These are phyloP conservation scores for Illadopsis cleaveri DNA, from an alignment of 2,113 vertebrate genomes.

Conservation along the genomic window DNA sequence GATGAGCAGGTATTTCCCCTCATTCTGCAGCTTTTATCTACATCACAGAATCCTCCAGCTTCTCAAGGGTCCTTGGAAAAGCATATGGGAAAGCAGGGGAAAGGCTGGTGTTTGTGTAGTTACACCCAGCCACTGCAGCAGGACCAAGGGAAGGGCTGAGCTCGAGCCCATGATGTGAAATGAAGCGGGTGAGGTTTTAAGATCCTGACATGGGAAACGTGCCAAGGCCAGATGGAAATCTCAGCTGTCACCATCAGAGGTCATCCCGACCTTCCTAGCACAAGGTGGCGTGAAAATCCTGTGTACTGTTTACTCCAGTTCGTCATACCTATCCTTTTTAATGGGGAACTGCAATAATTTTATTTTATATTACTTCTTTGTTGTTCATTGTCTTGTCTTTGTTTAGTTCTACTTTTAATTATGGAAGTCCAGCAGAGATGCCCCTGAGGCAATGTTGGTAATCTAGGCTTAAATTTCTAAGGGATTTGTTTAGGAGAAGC, in stretches of 20 bases:
- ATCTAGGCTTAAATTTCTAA: not conserved
- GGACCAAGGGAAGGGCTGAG: not conserved
- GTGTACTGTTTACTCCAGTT: not conserved
- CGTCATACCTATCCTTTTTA: not conserved
- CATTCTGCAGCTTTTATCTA: not conserved
- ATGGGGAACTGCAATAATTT: not conserved
- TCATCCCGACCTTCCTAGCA: constrained; percentile 17
- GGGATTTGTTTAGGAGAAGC: not conserved
- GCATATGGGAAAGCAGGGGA: not conserved
- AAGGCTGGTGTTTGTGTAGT: too few relatives aligned
- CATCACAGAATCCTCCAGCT: not conserved
- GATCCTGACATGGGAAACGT: not conserved
- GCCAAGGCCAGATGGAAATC: constrained; percentile 60
- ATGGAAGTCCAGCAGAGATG: not conserved
- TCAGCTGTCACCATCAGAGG: constrained; percentile 34
- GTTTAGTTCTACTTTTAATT: not conserved
- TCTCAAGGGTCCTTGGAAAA: not conserved
- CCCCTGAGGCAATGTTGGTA: not conserved
- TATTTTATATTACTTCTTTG: not conserved
- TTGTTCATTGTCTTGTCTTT: not conserved
- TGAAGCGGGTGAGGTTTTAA: not conserved
- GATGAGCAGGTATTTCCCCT: not conserved
- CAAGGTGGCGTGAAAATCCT: not conserved
- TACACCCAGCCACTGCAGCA: not conserved
- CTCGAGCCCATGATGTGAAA: not conserved